Conservation (phyloP, 2,888 invertebrate genomes). For the Thymelicus lineola region DNA sequence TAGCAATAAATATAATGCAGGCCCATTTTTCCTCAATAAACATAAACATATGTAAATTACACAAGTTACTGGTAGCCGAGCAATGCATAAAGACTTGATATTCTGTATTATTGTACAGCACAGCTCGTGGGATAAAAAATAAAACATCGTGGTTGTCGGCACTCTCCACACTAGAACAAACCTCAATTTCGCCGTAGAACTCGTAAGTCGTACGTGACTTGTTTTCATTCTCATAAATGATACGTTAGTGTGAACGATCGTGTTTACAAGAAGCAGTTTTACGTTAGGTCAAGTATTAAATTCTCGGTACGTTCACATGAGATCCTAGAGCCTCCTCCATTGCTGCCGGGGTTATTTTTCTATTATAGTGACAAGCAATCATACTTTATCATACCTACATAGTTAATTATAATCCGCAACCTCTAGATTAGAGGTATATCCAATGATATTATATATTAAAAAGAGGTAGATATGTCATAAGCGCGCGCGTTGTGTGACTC, state of each 20-base stretch:
- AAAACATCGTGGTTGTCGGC: constrained; percentile 47
- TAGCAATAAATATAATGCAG: neutral
- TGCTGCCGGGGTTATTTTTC: too few relatives aligned
- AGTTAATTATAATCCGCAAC: too few relatives aligned
- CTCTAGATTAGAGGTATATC: neutral
- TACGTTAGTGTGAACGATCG: neutral
- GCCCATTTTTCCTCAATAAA: constrained; percentile 7
- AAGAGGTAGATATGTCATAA: too few relatives aligned
- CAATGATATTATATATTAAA: too few relatives aligned
- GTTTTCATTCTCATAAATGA: constrained; percentile 19
- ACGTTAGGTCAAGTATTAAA: too few relatives aligned
- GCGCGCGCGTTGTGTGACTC: too few relatives aligned
- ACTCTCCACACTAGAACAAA: constrained; percentile 26
- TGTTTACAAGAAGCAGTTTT: neutral
- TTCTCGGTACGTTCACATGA: too few relatives aligned
- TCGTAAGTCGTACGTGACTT: neutral
- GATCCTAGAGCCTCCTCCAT: too few relatives aligned
- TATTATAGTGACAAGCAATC: too few relatives aligned
- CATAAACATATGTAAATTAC: constrained; percentile 27
- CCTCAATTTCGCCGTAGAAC: constrained; percentile 17
- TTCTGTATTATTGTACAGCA: constrained; percentile 47
- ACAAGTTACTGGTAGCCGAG: constrained; percentile 42
- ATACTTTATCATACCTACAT: too few relatives aligned
- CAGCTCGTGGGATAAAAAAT: constrained; percentile 60
- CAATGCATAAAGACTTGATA: constrained; percentile 58